Percentiles rank a stretch among this genome's conserved stretches.
Evolutionary conservation across 2,888 invertebrate species (phyloP).

Genomic region (Apantesis nais): DNA sequence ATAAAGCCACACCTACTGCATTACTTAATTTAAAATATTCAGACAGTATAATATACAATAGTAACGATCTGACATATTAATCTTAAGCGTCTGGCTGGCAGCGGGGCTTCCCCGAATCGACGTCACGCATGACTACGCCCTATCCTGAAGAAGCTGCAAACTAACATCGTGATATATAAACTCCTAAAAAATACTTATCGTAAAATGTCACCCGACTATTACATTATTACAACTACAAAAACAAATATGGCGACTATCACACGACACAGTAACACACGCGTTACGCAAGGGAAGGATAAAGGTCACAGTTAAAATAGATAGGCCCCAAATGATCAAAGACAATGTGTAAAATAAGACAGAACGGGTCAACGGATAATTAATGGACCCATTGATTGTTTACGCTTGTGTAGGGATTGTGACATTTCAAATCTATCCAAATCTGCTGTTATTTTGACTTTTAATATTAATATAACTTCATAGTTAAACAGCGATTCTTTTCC

Average conservation of each 20-base stretch:
- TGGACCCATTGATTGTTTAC: slow-evolving; percentile 13
- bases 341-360: slow-evolving; percentile 21
- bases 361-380: slow-evolving; percentile 44
- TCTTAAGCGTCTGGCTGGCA: too few relatives aligned
- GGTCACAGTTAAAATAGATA: slow-evolving; percentile 49
- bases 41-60: too few relatives aligned
- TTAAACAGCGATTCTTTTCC: neutral
- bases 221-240: slow-evolving; percentile 2
- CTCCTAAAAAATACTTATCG: neutral
- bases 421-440: slow-evolving; percentile 1
- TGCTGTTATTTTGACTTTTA: neutral
- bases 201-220: slow-evolving; percentile 1
- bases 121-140: neutral
- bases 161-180: neutral
- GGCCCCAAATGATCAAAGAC: slow-evolving; percentile 53
- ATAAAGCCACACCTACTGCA: too few relatives aligned
- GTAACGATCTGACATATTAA: too few relatives aligned
- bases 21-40: too few relatives aligned
- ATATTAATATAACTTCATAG: neutral
- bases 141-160: neutral
- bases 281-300: slow-evolving; percentile 38
- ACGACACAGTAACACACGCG: slow-evolving; percentile 27
- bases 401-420: slow-evolving; percentile 10
- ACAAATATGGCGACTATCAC: slow-evolving; percentile 15
- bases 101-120: neutral